Percentiles rank a stretch among this genome's conserved stretches.
Evolutionary conservation across 2,888 invertebrate genomes (phyloP).

Genomic region (Taphrorychus bicolor): DNA sequence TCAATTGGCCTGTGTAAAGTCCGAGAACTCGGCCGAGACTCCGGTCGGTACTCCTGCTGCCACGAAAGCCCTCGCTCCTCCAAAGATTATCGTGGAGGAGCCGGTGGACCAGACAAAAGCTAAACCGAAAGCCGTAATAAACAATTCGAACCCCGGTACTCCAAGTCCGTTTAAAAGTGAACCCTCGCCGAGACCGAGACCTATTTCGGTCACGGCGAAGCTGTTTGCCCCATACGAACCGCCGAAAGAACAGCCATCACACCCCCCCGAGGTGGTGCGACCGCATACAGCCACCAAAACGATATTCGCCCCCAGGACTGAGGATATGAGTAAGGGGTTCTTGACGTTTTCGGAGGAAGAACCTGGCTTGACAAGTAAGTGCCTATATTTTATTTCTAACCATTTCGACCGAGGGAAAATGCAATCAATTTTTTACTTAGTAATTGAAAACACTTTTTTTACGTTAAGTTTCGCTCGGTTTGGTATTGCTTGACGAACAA

Average conservation of each 20-base stretch:
- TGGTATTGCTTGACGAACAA: no score
- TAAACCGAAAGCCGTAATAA: conserved; percentile 6
- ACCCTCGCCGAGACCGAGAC: conserved; percentile 28
- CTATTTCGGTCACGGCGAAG: conserved; percentile 55
- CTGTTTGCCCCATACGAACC: conserved; percentile 50
- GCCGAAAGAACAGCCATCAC: conserved; percentile 20
- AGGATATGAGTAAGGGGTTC: conserved; percentile 95
- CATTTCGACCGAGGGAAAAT: background rate
- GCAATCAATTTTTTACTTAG: background rate
- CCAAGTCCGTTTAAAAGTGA: conserved; percentile 26
- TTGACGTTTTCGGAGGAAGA: conserved; percentile 87
- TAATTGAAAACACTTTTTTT: no score
- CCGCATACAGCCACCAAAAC: conserved; percentile 76
- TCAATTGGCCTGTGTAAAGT: conserved; percentile 59
- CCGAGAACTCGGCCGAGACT: conserved; percentile 43
- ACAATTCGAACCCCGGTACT: conserved; percentile 13
- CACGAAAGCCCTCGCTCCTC: conserved; percentile 11
- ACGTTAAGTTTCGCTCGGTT: no score
- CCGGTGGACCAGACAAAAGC: conserved; percentile 22
- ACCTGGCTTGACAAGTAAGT: conserved; percentile 85
- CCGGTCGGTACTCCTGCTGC: conserved; percentile 34
- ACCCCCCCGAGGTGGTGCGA: conserved; percentile 32
- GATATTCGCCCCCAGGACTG: conserved; percentile 81
- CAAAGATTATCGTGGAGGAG: conserved; percentile 23
- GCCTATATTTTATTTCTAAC: conserved; percentile 27